Base-by-base conservation (phyloP, 30 jellyfish, hydroid and myxozoan species). In the Pelagia noctiluca region DNA sequence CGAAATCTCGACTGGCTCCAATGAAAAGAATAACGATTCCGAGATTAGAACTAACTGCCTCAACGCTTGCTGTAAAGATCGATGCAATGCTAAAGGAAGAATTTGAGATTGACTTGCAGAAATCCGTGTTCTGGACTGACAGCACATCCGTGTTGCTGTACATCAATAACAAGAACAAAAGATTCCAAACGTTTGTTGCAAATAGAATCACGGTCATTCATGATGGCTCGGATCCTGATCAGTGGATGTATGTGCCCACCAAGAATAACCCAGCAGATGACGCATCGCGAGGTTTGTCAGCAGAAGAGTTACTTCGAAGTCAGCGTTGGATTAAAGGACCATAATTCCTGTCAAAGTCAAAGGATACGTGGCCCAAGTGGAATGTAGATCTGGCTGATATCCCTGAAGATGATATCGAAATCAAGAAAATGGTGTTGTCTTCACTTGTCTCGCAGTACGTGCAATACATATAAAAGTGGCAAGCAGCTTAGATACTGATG, bases 181-280 rank as follows among this genome's bases (percentile, higher is more conserved):
- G 90, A 35, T 86, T 86, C 63, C 84, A 85, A n/a, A 74, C 85
- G 35, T 85, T 71, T 50, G 95, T 73, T 24, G 95, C 95, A 16
- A 72, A 76, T 68, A 35, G 82, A 21, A 26, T 83, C 28, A 75
- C 87, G 16, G 80, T 37, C 47, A 70, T 61, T 28, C 62, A 78
- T 4, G 89, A 78, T 0, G 87, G 87, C 4, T 69, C 87, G 18
- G 63, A 34, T 42, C 71, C 93, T 28, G 4, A 30, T 1, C 82
- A 0, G 16, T 78, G 80, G 89, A 60, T n/a, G 50, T 78, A 78
- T 63, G 80, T 78, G 24, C 48, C 69, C 21, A 37, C 89, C 11
- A 78, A 78, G 57, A 63, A 37, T 10, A 80, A 80, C 21, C 91
- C 84, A n/a, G 91, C 91, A 1, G 91, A 80, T 52, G 84, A 65